Base-by-base conservation (phyloP, 1,140 invertebrate genomes). In the Acyrthosiphon pisum region DNA sequence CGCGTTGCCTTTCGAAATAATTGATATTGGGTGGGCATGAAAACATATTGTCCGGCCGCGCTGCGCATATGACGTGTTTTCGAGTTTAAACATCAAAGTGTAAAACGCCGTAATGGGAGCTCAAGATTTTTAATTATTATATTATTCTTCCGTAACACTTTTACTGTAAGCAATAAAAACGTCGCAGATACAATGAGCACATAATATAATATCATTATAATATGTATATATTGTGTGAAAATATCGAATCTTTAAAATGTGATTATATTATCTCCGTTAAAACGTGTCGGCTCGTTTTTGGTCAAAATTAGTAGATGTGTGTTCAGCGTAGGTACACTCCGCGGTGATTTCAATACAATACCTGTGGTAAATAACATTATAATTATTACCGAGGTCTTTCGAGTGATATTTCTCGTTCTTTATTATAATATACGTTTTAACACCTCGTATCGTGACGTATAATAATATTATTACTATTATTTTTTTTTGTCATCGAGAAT, bases 1-100 rank as follows among this genome's bases (percentile, higher is more conserved):
- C 44, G 90, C 46, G 56, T 91, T 76, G 53, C 56, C 87, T 56
- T 89, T 50, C 87, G 48, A 89, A 89, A 53, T 53, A 53, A 37
- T 6, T n/a, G n/a, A 41, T 41, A 41, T 41, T 41, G 4, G 41
- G 41, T 41, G 2, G 41, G 41, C 4, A 41, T 37, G 2, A 68
- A 30, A 60, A 68, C n/a, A n/a, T 35, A 35, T 76, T 37, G 53
- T 41, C 56, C 11, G 26, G 60, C 41, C 60, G 11, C 44, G 41
- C 37, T 41, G 41, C 44, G 41, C 44, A n/a, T 76, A 76, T n/a
- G n/a, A n/a, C n/a, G n/a, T n/a, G n/a, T n/a, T n/a, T 76, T 76
- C 6, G n/a, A 18, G 11, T 14, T 6, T 2, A n/a, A 76, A 76
- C 30, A n/a, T 18, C 14, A 18, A 76, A 76, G 14, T 83, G 35